Percentiles rank a stretch among this genome's conserved stretches.
Evolutionary conservation across 2,888 invertebrate genomes (phyloP).

Genomic region (Xanthia togata): DNA sequence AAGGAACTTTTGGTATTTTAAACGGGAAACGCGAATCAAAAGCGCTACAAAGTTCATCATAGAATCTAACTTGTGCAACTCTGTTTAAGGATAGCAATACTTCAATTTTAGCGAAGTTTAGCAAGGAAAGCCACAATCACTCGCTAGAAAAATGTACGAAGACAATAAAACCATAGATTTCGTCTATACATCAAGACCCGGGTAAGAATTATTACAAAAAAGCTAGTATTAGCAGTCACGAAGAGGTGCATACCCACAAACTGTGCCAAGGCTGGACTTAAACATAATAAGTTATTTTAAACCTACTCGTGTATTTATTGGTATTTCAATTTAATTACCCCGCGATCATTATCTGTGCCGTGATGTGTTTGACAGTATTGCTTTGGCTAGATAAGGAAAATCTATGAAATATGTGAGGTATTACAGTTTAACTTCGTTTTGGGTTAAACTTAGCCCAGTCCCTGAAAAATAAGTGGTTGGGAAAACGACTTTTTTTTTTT

Average conservation of each 20-base stretch:
- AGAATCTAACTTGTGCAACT: not conserved
- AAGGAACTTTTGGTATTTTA: not conserved
- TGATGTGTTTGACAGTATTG: slow-evolving; percentile 42
- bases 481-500: not conserved
- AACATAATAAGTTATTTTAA: slow-evolving; percentile 68
- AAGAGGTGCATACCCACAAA: slow-evolving; percentile 57
- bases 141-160: not conserved
- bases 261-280: slow-evolving; percentile 64
- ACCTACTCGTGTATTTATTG: slow-evolving; percentile 58
- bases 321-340: slow-evolving; percentile 66
- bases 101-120: not conserved
- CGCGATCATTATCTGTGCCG: slow-evolving; percentile 50
- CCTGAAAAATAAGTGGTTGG: not conserved
- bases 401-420: not conserved
- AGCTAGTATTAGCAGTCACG: slow-evolving; percentile 61
- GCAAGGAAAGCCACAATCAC: not conserved
- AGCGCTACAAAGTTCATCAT: not conserved
- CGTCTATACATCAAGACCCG: slow-evolving; percentile 15
- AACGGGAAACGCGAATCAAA: not conserved
- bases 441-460: not conserved
- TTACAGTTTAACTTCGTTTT: not conserved
- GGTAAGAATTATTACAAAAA: slow-evolving; percentile 50
- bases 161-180: slow-evolving; percentile 29
- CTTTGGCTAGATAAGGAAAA: slow-evolving; percentile 15
- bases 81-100: not conserved